Percentiles rank a stretch among this genome's conserved stretches.
phyloP scores from a whole-genome alignment of 2,113 vertebrate genomes.

The Periophthalmodon schlosseri region DNA sequence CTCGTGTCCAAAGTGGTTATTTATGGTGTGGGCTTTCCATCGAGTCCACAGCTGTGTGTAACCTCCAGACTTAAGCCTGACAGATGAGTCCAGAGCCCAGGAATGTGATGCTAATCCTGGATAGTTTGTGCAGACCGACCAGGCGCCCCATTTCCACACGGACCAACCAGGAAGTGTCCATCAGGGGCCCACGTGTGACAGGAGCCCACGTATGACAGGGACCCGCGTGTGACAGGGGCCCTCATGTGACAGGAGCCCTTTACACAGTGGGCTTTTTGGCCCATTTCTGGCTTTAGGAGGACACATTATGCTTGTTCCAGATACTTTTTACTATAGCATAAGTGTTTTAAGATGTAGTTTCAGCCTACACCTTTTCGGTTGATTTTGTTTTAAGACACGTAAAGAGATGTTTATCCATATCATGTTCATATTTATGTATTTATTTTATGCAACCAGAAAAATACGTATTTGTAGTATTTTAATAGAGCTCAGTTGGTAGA shows the following conservation, averaged over 20 bases:
- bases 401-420: no score
- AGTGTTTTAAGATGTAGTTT: no score
- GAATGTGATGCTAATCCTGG: slow-evolving; percentile 65
- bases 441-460: no score
- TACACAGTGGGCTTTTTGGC: slow-evolving; percentile 2
- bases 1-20: not conserved
- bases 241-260: slow-evolving; percentile 7
- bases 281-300: no score
- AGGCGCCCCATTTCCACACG: slow-evolving; percentile 44
- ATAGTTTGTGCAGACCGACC: slow-evolving; percentile 53
- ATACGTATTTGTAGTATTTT: no score
- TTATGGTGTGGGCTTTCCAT: slow-evolving; percentile 5
- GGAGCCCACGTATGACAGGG: not conserved
- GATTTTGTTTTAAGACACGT: no score
- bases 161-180: slow-evolving; percentile 35
- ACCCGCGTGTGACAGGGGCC: not conserved
- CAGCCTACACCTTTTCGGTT: no score
- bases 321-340: no score
- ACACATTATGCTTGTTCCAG: no score
- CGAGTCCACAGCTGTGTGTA: not conserved
- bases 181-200: slow-evolving; percentile 28
- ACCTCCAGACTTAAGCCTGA: slow-evolving; percentile 24
- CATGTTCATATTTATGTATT: no score
- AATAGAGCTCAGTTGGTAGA: no score
- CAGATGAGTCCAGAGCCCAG: slow-evolving; percentile 46